Evolutionary conservation across 2,797 vertebrate genomes (phyloP).

Genomic region (Rachycentron canadum): DNA sequence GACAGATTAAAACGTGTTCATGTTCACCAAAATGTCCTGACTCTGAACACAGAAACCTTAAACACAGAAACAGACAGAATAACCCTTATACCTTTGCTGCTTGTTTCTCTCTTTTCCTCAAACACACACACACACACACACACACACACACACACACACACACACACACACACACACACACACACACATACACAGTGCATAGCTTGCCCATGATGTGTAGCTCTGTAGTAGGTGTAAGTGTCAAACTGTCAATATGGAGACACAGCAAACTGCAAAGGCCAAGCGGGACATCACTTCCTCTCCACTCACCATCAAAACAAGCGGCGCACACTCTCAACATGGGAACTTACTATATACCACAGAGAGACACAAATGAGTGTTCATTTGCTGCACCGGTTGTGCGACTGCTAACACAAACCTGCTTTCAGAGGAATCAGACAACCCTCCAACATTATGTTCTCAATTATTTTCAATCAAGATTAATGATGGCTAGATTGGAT

Average conservation of each 20-base stretch:
- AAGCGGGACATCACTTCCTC: slow-evolving; percentile 25
- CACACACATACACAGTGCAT: slow-evolving; percentile 26
- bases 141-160: slow-evolving; percentile 6
- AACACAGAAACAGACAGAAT: background rate
- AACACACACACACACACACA: slow-evolving; percentile 23
- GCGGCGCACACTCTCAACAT: background rate
- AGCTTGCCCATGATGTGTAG: slow-evolving; percentile 2
- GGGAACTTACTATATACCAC: background rate
- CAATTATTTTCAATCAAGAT: slow-evolving; percentile 25
- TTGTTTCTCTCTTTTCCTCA: background rate
- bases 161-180: background rate
- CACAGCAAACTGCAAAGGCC: slow-evolving; percentile 48
- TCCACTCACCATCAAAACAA: slow-evolving; percentile 3
- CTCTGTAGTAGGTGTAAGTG: slow-evolving; percentile 44
- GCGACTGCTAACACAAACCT: slow-evolving; percentile 7
- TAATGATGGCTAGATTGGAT: slow-evolving; percentile 12
- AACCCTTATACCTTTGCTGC: background rate
- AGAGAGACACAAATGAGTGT: background rate
- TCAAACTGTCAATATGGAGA: slow-evolving; percentile 62
- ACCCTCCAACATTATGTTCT: background rate
- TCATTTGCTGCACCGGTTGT: background rate
- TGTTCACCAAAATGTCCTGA: background rate
- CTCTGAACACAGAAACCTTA: background rate
- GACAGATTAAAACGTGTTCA: background rate
- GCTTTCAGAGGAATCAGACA: slow-evolving; percentile 5